Evolutionary conservation across 2,797 vertebrate species (phyloP).

Genomic region (Lophotriccus pileatus): DNA sequence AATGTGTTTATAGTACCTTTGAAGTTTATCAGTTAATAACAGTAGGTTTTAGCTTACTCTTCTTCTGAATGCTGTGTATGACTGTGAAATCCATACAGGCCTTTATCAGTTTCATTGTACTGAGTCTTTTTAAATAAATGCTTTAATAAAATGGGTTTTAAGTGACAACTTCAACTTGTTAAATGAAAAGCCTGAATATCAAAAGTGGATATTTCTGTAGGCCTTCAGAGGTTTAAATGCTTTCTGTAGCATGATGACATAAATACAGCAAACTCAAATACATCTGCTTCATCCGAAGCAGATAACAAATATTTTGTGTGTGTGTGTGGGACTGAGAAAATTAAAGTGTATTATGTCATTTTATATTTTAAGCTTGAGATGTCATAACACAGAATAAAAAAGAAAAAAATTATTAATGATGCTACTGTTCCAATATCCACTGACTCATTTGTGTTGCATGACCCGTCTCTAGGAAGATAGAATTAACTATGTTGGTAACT

Average conservation of each 20-base stretch:
- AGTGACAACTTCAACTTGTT: not conserved
- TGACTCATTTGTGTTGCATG: not conserved
- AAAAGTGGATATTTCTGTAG: not conserved
- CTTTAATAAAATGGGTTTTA: not conserved
- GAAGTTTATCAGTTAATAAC: not conserved
- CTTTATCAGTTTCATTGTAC: not conserved
- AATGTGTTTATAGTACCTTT: not conserved
- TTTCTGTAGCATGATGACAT: not conserved
- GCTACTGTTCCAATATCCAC: not conserved
- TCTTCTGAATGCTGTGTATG: not conserved
- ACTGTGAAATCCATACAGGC: not conserved
- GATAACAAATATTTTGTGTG: not conserved
- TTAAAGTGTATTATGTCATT: not conserved
- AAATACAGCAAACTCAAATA: not conserved
- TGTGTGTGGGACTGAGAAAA: not conserved
- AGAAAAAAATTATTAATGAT: not conserved
- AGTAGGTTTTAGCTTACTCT: not conserved
- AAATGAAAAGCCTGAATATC: not conserved
- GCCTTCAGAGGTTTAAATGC: not conserved
- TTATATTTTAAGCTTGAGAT: not conserved
- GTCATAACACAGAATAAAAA: not conserved
- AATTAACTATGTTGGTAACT: not conserved
- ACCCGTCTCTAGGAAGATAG: not conserved
- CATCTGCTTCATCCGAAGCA: not conserved
- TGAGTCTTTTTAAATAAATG: not conserved